Evolutionary conservation across 2,888 invertebrate genomes (phyloP), one percentile per base, ranked within the genome.

Genomic region (Hypolimnas misippus): DNA sequence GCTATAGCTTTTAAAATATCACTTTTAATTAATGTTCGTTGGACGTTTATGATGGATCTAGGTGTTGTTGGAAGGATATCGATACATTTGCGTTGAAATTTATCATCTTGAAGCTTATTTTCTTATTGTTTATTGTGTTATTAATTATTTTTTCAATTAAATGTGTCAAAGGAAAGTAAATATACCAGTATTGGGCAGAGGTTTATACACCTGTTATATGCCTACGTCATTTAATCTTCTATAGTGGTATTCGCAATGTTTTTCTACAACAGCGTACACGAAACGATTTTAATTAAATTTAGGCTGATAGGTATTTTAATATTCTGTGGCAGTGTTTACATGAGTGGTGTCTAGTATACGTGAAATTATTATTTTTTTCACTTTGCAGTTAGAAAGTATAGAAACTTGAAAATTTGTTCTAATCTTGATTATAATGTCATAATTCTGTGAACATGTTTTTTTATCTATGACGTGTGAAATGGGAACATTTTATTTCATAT

Each of bases 11-110:
- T 51, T 16, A 29, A 52, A 56, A 40, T 62, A 66, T 62, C 62
- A 35, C 49, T 60, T 66, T 60, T 46, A 63, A 63, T 66, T 40
- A 57, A 50, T 53, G 49, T 50, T 58, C 54, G 44, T 17, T 57
- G 53, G 44, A 35, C 31, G 52, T 31, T 50, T 50, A 46, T 61
- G 65, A 62, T 58, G 49, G 49, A 54, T 60, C 58, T 52, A 35
- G 21, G 33, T 52, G 42, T 8, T 35, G 1, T 25, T 51, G 19
- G 19, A 49, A 21, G n/a, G 49, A 57, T 19, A 52, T 35, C 29
- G 33, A 57, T 40, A 40, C 5, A 25, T 31, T 19, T 42, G 17
- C 42, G 17, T 10, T 17, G 44, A 3, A 19, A 12, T n/a, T 38
- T 38, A n/a, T 38, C 35, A 38, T 38, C 35, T 38, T 38, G n/a